Conservation (phyloP, 1,140 invertebrate genomes). For the Centruroides sculpturatus region DNA sequence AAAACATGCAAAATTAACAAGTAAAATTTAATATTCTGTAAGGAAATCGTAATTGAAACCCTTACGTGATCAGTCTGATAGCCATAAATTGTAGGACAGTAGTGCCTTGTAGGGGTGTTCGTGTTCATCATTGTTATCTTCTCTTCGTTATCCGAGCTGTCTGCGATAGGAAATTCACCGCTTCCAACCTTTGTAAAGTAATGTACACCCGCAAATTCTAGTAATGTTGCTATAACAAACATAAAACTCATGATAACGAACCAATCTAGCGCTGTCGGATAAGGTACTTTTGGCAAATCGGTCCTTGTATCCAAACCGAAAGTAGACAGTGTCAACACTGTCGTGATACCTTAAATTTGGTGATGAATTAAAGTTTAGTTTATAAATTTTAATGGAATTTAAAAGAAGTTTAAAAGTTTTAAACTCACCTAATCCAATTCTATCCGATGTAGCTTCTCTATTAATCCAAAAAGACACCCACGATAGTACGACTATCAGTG, state of each 20-base stretch:
- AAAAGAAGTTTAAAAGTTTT: too few relatives aligned
- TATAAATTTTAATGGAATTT: too few relatives aligned
- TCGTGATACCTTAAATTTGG: constrained; percentile 66
- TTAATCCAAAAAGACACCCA: constrained; percentile 42
- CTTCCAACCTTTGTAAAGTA: constrained; percentile 70
- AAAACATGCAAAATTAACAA: too few relatives aligned
- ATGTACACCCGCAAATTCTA: constrained; percentile 88
- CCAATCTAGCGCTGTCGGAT: constrained; percentile 33
- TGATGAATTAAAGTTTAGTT: background rate
- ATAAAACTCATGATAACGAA: constrained; percentile 86
- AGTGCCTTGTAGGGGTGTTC: too few relatives aligned
- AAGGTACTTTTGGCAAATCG: constrained; percentile 75
- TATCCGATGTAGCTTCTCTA: constrained; percentile 26
- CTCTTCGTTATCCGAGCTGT: constrained; percentile 4
- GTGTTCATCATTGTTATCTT: background rate
- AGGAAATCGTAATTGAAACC: too few relatives aligned
- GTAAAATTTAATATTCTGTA: too few relatives aligned
- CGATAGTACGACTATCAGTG: constrained; percentile 32
- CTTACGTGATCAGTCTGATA: too few relatives aligned
- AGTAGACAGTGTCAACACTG: constrained; percentile 76
- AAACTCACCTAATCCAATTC: constrained; percentile 21
- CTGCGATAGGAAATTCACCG: constrained; percentile 11
- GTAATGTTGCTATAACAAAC: constrained; percentile 79
- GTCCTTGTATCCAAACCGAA: constrained; percentile 80
- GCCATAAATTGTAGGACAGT: too few relatives aligned